These are phyloP conservation scores for Liasis olivaceus DNA, from an alignment of 2,797 vertebrate genomes.

Conservation along the genomic window DNA sequence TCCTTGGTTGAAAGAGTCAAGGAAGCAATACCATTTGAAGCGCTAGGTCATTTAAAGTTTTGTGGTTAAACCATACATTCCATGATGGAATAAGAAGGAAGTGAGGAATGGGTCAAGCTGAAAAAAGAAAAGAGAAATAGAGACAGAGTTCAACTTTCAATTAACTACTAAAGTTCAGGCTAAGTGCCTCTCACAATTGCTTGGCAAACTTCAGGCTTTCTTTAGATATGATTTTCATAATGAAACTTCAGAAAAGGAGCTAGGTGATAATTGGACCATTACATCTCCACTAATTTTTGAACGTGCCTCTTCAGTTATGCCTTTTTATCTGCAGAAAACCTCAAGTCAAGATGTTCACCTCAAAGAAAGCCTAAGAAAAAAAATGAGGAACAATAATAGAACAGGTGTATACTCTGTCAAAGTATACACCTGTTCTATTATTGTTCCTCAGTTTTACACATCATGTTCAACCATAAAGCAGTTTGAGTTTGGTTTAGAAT, in stretches of 20 bases:
- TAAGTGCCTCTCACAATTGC: slow-evolving; percentile 21
- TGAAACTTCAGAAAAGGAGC: background rate
- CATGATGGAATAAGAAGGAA: slow-evolving; percentile 14
- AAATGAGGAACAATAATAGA: background rate
- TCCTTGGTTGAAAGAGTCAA: slow-evolving; percentile 20
- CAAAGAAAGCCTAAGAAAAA: background rate
- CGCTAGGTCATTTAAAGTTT: slow-evolving; percentile 33
- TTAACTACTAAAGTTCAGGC: slow-evolving; percentile 28
- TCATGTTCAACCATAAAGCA: background rate
- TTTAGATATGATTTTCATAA: slow-evolving; percentile 34
- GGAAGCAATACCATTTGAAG: slow-evolving; percentile 23
- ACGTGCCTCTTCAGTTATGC: background rate
- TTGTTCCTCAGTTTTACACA: background rate
- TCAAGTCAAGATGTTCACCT: slow-evolving; percentile 1
- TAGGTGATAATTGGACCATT: background rate
- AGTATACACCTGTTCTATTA: background rate
- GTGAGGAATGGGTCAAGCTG: slow-evolving; percentile 27
- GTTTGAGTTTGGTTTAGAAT: background rate
- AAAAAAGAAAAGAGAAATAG: background rate
- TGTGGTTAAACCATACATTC: slow-evolving; percentile 33
- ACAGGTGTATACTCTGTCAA: background rate
- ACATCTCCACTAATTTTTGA: background rate
- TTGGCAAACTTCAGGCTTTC: slow-evolving; percentile 22
- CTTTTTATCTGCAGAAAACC: background rate
- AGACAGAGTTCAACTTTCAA: slow-evolving; percentile 24